Conservation (phyloP, 2,113 vertebrate species). For the Hemiprocne comata region DNA sequence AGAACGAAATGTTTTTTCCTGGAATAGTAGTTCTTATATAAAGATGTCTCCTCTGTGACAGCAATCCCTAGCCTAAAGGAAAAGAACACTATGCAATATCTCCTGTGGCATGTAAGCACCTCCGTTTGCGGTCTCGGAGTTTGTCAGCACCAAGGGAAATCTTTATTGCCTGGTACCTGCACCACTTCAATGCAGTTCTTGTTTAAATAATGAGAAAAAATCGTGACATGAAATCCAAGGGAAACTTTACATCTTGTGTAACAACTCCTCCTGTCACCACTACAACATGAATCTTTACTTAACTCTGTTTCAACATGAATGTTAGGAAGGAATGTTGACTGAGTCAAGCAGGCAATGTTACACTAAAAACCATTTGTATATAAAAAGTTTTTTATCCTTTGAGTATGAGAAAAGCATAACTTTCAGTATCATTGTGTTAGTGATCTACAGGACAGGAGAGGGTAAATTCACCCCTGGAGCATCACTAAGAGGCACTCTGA, state of each 20-base stretch:
- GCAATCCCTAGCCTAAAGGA: background rate
- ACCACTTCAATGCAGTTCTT: conserved; percentile 61
- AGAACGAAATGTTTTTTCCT: background rate
- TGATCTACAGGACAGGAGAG: background rate
- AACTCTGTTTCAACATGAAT: background rate
- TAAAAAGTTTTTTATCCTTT: background rate
- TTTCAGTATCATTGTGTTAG: background rate
- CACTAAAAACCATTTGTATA: background rate
- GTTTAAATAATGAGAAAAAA: conserved; percentile 73
- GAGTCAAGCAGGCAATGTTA: background rate
- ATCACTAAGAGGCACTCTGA: background rate
- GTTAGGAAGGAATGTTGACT: background rate
- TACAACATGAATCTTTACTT: conserved; percentile 67
- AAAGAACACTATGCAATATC: conserved; percentile 36
- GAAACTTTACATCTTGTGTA: conserved; percentile 68
- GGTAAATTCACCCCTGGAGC: background rate
- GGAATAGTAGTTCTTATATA: background rate
- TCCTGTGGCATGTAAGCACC: conserved; percentile 47
- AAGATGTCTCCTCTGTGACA: conserved; percentile 60
- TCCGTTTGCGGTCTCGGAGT: conserved; percentile 33
- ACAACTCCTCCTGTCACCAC: conserved; percentile 71
- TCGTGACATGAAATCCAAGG: conserved; percentile 64
- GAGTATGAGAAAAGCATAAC: background rate
- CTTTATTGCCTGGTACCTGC: conserved; percentile 66
- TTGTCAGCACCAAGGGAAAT: conserved; percentile 64